Percentiles rank a stretch among this genome's conserved stretches.
phyloP scores from a whole-genome alignment of 2,888 invertebrate genomes.

The Ditula angustiorana region DNA sequence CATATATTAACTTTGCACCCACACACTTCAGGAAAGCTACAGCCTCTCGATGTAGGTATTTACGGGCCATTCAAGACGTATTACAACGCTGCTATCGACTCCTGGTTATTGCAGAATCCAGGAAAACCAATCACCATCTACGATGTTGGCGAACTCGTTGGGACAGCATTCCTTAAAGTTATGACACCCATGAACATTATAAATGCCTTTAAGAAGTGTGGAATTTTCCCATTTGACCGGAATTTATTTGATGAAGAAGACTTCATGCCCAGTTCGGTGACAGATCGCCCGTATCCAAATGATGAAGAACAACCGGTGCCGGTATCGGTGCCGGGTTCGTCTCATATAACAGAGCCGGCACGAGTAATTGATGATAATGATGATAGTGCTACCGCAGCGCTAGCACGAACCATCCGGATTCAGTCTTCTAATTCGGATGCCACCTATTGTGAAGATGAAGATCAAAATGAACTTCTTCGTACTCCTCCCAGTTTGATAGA shows the following conservation, averaged over 20 bases:
- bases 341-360: background rate
- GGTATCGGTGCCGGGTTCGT: background rate
- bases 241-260: conserved; percentile 52
- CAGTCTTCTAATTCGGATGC: too few relatives aligned
- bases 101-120: conserved; percentile 4
- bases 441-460: too few relatives aligned
- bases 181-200: conserved; percentile 16
- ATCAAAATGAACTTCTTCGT: too few relatives aligned
- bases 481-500: background rate
- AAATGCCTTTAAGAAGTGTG: conserved; percentile 5
- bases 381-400: conserved; percentile 1
- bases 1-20: conserved; percentile 62
- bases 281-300: conserved; percentile 4
- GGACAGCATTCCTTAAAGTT: conserved; percentile 4
- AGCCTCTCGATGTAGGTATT: conserved; percentile 56
- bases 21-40: conserved; percentile 62
- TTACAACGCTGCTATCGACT: conserved; percentile 2
- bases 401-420: background rate
- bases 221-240: conserved; percentile 54
- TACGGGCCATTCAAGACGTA: conserved; percentile 5
- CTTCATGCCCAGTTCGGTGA: conserved; percentile 38
- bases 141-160: conserved; percentile 53
- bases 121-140: conserved; percentile 49
- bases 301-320: background rate
- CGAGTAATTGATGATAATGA: background rate